phyloP scores from a whole-genome alignment of 2,113 vertebrate genomes.

The Barbus barbus region DNA sequence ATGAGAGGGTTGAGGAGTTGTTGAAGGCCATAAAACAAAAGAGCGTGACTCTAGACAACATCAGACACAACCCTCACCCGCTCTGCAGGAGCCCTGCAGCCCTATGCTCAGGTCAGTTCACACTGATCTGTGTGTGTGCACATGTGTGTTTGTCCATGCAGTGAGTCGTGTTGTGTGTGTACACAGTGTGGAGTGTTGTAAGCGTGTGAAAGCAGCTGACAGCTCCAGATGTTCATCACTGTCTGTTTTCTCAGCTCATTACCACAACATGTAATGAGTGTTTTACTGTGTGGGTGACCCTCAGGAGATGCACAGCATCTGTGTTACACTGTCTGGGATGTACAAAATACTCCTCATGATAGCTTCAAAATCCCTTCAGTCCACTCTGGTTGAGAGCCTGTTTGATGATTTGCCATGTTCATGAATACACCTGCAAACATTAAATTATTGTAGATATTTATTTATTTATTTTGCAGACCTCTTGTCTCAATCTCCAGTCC shows the following conservation, averaged over 20 bases:
- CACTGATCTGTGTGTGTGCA: background rate
- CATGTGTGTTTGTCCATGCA: background rate
- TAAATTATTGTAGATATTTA: background rate
- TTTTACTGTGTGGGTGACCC: background rate
- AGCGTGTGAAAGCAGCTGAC: slow-evolving; percentile 30
- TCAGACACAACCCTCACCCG: slow-evolving; percentile 80
- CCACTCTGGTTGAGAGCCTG: background rate
- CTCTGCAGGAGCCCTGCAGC: slow-evolving; percentile 82
- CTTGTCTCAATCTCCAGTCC: slow-evolving; percentile 70
- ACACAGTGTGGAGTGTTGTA: slow-evolving; percentile 10
- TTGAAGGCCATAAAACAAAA: slow-evolving; percentile 95
- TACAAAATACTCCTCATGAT: background rate
- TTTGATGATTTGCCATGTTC: background rate
- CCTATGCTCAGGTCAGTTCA: slow-evolving; percentile 77
- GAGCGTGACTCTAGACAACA: slow-evolving; percentile 79
- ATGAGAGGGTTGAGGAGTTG: slow-evolving; percentile 90
- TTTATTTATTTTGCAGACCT: slow-evolving; percentile 63
- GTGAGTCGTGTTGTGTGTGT: background rate
- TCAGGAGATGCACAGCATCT: background rate
- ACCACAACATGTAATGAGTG: background rate
- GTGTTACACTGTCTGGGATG: background rate
- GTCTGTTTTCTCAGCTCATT: slow-evolving; percentile 15
- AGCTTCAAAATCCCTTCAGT: background rate
- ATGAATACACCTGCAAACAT: background rate
- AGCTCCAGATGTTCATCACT: slow-evolving; percentile 45